Evolutionary conservation across 2,113 vertebrate species (phyloP).

Genomic region (Petaurus breviceps): DNA sequence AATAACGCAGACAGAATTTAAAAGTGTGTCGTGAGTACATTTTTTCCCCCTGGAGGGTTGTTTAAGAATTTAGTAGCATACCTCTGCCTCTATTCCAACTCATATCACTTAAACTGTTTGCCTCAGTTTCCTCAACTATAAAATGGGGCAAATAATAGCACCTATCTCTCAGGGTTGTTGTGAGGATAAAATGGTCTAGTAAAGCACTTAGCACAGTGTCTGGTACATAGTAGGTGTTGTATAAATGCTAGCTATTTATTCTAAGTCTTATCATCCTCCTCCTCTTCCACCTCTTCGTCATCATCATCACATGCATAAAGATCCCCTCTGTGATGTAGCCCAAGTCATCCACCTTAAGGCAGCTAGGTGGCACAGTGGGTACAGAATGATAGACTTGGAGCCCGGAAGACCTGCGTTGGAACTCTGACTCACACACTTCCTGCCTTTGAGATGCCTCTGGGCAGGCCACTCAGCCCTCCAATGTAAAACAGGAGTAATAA

Average conservation of each 20-base stretch:
- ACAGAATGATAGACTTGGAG: background rate
- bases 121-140: background rate
- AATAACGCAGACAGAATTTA: background rate
- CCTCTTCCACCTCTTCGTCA: too few species aligned
- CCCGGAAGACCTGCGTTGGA: background rate
- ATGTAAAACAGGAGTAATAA: too few species aligned
- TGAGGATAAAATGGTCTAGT: background rate
- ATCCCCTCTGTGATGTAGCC: background rate
- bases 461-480: background rate
- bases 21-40: background rate
- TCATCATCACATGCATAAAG: background rate
- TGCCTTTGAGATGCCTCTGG: background rate
- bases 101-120: background rate
- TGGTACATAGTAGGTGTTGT: background rate
- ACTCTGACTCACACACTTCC: background rate
- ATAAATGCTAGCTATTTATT: background rate
- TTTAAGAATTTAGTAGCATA: background rate
- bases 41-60: background rate
- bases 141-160: background rate
- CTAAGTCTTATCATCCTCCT: background rate
- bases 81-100: background rate
- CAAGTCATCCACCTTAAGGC: background rate
- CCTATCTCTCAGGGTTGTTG: background rate
- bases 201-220: background rate
- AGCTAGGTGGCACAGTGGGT: background rate